Percentiles rank a stretch among this genome's conserved stretches.
phyloP scores from a whole-genome alignment of 2,888 invertebrate genomes.

The Chalcosyrphus nemorum region DNA sequence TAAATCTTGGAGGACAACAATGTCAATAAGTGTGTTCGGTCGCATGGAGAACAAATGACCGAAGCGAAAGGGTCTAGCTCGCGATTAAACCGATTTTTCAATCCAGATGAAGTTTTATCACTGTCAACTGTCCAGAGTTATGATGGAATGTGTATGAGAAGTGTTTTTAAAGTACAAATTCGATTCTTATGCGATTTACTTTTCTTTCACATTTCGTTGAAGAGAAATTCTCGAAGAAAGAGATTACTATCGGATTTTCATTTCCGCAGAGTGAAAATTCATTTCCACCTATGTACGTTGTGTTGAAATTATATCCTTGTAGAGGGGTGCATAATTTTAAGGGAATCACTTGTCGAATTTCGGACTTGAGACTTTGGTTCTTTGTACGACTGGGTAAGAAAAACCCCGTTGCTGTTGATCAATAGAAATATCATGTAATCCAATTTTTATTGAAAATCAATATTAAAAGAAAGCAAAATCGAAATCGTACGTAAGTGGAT shows the following conservation, averaged over 20 bases:
- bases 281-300: conserved; percentile 56
- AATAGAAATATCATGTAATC: conserved; percentile 70
- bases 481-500: background rate
- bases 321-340: conserved; percentile 71
- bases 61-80: conserved; percentile 60
- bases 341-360: conserved; percentile 35
- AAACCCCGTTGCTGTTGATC: conserved; percentile 32
- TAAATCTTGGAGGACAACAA: conserved; percentile 70
- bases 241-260: conserved; percentile 70
- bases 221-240: conserved; percentile 16
- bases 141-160: conserved; percentile 63
- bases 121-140: conserved; percentile 56
- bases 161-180: conserved; percentile 21
- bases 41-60: conserved; percentile 62
- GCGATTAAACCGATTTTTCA: conserved; percentile 64
- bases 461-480: conserved; percentile 35
- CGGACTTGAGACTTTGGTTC: conserved; percentile 47
- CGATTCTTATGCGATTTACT: conserved; percentile 45
- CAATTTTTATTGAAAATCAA: conserved; percentile 72
- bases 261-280: conserved; percentile 68
- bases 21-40: conserved; percentile 68
- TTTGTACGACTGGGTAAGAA: conserved; percentile 14
- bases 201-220: conserved; percentile 40
- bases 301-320: conserved; percentile 16
- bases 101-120: conserved; percentile 64